phyloP scores from a whole-genome alignment of 2,797 vertebrate species.

The Neopelma chrysocephalum region DNA sequence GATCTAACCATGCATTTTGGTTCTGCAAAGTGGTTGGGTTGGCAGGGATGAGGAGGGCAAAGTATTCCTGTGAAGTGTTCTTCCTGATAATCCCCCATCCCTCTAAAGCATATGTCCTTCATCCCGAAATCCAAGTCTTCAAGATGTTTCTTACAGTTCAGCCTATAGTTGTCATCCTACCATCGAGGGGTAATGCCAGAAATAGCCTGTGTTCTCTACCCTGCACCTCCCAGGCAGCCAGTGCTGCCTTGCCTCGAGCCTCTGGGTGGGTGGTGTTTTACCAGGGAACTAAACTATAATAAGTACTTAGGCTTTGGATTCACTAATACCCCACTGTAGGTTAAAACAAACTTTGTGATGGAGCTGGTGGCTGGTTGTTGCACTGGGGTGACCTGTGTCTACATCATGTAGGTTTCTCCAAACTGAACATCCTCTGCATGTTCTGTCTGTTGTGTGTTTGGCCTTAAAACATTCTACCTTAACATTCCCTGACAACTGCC shows the following conservation, averaged over 20 bases:
- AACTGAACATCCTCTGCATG: background rate
- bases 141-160: background rate
- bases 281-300: background rate
- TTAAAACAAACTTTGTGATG: background rate
- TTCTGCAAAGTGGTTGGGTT: background rate
- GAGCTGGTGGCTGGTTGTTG: background rate
- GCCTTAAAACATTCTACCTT: background rate
- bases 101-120: background rate
- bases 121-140: background rate
- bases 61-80: background rate
- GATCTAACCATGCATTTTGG: background rate
- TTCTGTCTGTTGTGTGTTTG: background rate
- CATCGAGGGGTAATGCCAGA: background rate
- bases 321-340: background rate
- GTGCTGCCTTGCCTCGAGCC: background rate
- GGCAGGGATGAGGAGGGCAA: background rate
- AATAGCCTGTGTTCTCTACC: background rate
- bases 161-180: background rate
- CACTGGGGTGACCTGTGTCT: background rate
- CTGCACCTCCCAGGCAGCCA: background rate
- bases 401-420: background rate
- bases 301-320: background rate
- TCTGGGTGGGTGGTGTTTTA: conserved; percentile 46
- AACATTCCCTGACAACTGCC: background rate
- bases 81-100: background rate